Evolutionary conservation across 2,888 invertebrate genomes (phyloP), one percentile per base, ranked within the genome.

Genomic region (Meta bourneti): DNA sequence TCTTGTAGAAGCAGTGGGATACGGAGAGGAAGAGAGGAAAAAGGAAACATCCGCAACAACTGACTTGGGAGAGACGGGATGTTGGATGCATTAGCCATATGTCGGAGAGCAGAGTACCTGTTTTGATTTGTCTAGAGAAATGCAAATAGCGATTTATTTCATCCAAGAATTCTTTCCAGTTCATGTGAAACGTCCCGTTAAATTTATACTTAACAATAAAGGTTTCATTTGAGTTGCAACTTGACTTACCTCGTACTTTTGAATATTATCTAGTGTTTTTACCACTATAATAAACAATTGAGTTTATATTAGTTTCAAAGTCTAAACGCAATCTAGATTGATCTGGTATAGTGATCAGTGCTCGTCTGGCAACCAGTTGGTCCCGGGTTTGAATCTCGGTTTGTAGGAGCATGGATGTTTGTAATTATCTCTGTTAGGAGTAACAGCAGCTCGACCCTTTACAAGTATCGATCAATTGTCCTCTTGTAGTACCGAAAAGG

Each of bases 31-130:
- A 19, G 19, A 52, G 7, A 52, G n/a, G 78, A 78, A 78, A 34
- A 0, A 48, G 49, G 34, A 84, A 7, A 19, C 13, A 11, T 7
- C 34, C 20, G 54, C 16, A 74, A 54, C 34, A 34, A 52, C 20
- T 16, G 75, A 49, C 75, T n/a, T n/a, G 70, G 52, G 72, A 74
- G 13, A 75, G 49, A 13, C 48, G 52, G 52, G 61, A 61, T 34
- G 51, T 11, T 20, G 13, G 72, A 13, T 61, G 84, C 84, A 75
- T 84, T 84, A 84, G 74, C 54, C 51, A 13, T 51, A 82, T 82
- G 19, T 20, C 1, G n/a, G 72, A 5, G n/a, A 61, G 54, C 6
- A 8, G 13, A 52, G n/a, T 6, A 5, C 5, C 34, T 34, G 13
- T 79, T 61, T 48, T 19, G 16, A 52, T 82, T n/a, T 72, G 82